These are phyloP conservation scores for Chrysochloris asiatica DNA, from an alignment of 2,113 vertebrate species.

Conservation along the genomic window DNA sequence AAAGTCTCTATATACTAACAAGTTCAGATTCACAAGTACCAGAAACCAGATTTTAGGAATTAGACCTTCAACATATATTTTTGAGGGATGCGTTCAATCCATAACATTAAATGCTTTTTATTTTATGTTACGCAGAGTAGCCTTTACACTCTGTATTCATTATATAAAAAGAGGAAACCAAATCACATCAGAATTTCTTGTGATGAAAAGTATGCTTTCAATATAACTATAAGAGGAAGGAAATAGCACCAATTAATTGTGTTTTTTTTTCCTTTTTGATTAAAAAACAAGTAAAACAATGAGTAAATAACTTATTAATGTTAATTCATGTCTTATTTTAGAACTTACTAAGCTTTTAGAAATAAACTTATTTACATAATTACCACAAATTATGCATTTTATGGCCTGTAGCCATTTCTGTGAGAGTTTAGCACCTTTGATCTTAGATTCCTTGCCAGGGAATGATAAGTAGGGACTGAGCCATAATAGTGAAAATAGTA, in stretches of 20 bases:
- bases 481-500: constrained; percentile 33
- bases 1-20: neutral
- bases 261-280: neutral
- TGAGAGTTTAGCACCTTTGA: constrained; percentile 21
- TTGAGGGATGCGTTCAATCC: neutral
- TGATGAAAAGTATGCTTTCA: neutral
- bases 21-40: neutral
- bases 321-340: neutral
- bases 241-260: neutral
- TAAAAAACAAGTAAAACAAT: neutral
- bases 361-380: neutral
- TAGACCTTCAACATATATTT: neutral
- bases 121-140: neutral
- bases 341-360: neutral
- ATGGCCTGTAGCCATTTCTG: neutral
- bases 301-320: neutral
- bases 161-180: neutral
- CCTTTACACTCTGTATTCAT: neutral
- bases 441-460: neutral
- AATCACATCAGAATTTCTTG: neutral
- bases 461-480: neutral
- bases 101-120: neutral
- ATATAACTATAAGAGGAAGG: neutral
- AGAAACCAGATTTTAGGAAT: neutral
- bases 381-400: neutral